phyloP scores from a whole-genome alignment of 2,888 invertebrate species.

The Mongoloraphidia duomilia region DNA sequence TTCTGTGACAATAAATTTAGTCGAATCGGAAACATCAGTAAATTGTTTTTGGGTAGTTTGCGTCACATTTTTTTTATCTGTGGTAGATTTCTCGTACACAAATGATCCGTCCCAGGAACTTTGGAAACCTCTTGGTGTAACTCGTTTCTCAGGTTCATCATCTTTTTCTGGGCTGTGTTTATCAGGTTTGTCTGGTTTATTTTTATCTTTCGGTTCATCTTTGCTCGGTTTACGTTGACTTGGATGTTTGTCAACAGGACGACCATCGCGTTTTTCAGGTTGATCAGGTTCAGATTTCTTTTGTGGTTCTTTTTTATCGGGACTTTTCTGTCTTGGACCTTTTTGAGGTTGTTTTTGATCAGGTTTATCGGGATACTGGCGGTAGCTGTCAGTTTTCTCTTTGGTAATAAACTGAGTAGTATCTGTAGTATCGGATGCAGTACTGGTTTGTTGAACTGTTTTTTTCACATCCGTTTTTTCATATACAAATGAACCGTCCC shows the following conservation, averaged over 20 bases:
- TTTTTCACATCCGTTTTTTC: slow-evolving; percentile 7
- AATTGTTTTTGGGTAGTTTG: background rate
- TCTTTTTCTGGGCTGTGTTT: slow-evolving; percentile 1
- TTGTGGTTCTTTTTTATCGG: background rate
- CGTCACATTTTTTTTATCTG: slow-evolving; percentile 10
- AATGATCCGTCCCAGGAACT: slow-evolving; percentile 36
- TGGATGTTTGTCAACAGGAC: slow-evolving; percentile 10
- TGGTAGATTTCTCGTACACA: slow-evolving; percentile 24
- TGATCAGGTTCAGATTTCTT: background rate
- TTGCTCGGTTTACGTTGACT: slow-evolving; percentile 1
- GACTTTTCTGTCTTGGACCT: background rate
- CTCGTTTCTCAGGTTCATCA: background rate
- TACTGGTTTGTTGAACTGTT: too few species aligned
- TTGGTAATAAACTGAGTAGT: too few species aligned
- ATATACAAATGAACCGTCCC: slow-evolving; percentile 14
- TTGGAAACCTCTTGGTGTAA: slow-evolving; percentile 15
- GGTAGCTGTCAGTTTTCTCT: too few species aligned
- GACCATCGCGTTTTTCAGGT: background rate
- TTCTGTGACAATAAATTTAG: background rate
- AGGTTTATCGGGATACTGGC: too few species aligned
- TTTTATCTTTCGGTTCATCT: slow-evolving; percentile 1
- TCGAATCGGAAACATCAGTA: background rate
- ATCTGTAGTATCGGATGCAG: too few species aligned
- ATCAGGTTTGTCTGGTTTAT: slow-evolving; percentile 1
- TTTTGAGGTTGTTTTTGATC: background rate